Evolutionary conservation across 1,140 invertebrate genomes (phyloP), one percentile per base, ranked within the genome.

Genomic region (Drosophila takahashii): DNA sequence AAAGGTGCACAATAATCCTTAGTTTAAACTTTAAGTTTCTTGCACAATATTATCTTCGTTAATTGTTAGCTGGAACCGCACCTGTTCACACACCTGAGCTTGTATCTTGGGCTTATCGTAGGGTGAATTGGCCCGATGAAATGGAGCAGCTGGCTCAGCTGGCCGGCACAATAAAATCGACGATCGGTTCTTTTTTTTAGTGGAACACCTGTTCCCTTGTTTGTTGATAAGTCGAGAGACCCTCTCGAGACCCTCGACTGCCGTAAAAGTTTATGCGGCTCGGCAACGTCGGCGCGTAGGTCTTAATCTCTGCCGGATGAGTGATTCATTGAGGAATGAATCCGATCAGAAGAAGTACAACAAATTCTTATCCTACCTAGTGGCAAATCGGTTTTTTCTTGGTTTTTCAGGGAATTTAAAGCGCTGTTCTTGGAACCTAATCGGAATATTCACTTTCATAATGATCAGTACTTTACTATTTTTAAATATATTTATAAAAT

Each of bases 11-110:
- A 34, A 7, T 34, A 34, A 51, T 11, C n/a, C 29, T 51, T 51
- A 51, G 15, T 1, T 5, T 15, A 34, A 18, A 13, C 15, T 22
- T 22, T 22, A 22, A 22, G 11, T 34, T 50, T 50, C 1, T 47
- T n/a, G 22, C 22, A 27, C 22, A 47, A n/a, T 47, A 27, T 47
- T 27, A 27, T 47, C 44, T 11, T 7, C 15, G 15, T 4, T 34
- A 16, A 18, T 16, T 34, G n/a, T 11, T 34, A 11, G 2, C 16
- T 11, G 29, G 5, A 34, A 18, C 15, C 15, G 15, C 48, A 51
- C 48, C 48, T 51, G 48, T 18, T 32, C 48, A 32, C 29, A 34
- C 48, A 51, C 48, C 48, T 51, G 48, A 51, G 48, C 48, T 16
- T 51, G 48, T 51, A 18, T 51, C 29, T 34, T 51, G 48, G 15